Evolutionary conservation across 2,113 vertebrate genomes (phyloP), one percentile per base, ranked within the genome.

Genomic region (Oreotrochilus melanogaster): DNA sequence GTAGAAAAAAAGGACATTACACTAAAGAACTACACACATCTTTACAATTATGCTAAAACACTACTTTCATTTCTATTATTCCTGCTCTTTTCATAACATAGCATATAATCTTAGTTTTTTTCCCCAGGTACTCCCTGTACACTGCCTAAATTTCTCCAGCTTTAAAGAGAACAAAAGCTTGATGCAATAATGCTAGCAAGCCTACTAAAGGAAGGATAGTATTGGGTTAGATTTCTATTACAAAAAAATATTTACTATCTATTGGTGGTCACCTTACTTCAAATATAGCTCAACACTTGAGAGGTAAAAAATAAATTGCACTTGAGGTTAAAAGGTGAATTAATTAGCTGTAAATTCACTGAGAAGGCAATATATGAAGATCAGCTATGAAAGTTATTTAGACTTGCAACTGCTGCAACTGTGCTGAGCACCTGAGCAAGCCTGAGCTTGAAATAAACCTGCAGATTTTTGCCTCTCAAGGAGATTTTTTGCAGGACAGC

Each of bases 391-490:
- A 56, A 28, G 28, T 50, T 58, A 57, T 37, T 79, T 60, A 17
- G n/a, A 25, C 4, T 79, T 80, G 33, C 1, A 67, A 35, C 13
- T 15, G 50, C 4, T 2, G 39, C 11, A 69, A 25, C 4, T 33
- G 13, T 37, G 53, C 43, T 24, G 51, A 89, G 10, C 17, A 24
- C 11, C 11, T 54, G 6, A 58, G 54, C 17, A 70, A 66, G n/a
- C 23, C 37, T 54, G 17, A 85, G 39, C 16, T 64, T 27, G 8
- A 69, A 54, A 73, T 14, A 78, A 37, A 62, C 11, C 19, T 65
- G 42, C 2, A 33, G 14, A n/a, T 19, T 57, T 74, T 4, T 15
- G 67, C 18, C 5, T 7, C n/a, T 39, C 2, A 0, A 19, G 35
- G 24, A 37, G 78, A 70, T 73, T 73, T 78, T 88, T 88, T 76